Base-by-base conservation (phyloP, 2,797 vertebrate genomes). In the Knipowitschia caucasica region DNA sequence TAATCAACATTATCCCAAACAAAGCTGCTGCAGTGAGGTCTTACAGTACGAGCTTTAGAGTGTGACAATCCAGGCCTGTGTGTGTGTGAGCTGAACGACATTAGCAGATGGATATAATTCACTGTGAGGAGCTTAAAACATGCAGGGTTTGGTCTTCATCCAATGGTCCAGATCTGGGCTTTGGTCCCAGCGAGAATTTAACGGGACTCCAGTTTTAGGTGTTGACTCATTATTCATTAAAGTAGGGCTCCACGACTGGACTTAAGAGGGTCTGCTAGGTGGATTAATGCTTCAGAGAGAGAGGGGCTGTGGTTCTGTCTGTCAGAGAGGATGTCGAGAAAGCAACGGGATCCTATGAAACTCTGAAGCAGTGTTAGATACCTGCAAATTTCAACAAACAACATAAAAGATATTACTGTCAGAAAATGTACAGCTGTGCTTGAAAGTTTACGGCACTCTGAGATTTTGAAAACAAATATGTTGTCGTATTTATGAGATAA, bases 41-140 rank as follows among this genome's bases (percentile, higher is more conserved):
- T 71, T 62, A 77, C 71, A 63, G 64, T 53, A 59, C 27, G 73
- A 70, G 75, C 73, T 79, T 57, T 53, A 50, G 71, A 80, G 79
- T 76, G 73, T 77, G 74, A 82, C 73, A 80, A 73, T 66, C 60
- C 65, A 84, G 82, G 69, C 58, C 71, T 34, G 56, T 46, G 49
- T 30, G 49, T 18, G 68, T 27, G 50, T 57, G 11, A 8, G 59
- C 59, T 67, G 64, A 77, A 83, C 59, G 53, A 77, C 77, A 83
- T 81, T 68, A 76, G 61, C 67, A 82, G 75, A 79, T 71, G 71
- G 70, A 71, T 60, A 58, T 77, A 63, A 78, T 58, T 81, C 78
- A 61, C 45, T 26, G 51, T 29, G 59, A 63, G 73, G 56, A 78
- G 79, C 53, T 57, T 67, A 49, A 58, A 73, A 71, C 49, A 10